Base-by-base conservation (phyloP, 1,140 invertebrate genomes). In the Cylas formicarius region DNA sequence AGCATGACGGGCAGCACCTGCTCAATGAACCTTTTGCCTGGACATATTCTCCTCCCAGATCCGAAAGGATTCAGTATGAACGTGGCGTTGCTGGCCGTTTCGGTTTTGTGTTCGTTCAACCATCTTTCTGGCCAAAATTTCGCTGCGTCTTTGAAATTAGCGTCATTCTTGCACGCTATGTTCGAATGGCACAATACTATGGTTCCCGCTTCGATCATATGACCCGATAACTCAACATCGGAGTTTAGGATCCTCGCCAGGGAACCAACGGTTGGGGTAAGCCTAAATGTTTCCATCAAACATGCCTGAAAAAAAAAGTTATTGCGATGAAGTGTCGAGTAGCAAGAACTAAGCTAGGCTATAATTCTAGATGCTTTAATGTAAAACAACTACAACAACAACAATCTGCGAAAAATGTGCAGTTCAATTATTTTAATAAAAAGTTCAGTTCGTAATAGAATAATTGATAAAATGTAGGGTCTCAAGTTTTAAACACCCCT, bases 11-110 rank as follows among this genome's bases (percentile, higher is more conserved):
- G 78, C 4, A 90, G 67, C 42, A 83, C 80, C 39, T 86, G 75
- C 53, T 90, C 84, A 2, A 87, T 79, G 54, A 87, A 88, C 38
- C 84, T 67, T 65, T 87, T 86, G 13, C 85, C 86, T 0, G 86
- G 86, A 65, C 86, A 90, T 62, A 84, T 83, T 34, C 86, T 68
- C 27, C 76, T 71, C 0, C 93, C 93, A 38, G 80, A 74, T 1
- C 93, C 93, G 68, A 96, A 97, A 0, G 92, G 88, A 2, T 86
- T 77, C 1, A 92, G 76, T 11, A 91, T 66, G 19, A 71, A 74
- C 3, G 76, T 68, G 0, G 76, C 70, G 47, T 63, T 63, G 2
- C 63, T 62, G 17, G 70, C 60, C 4, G 64, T 63, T 5, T 65
- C 57, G 8, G 65, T 54, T 44, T 63, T 65, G n/a, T 64, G 55